These are phyloP conservation scores for Polylopha cassiicola DNA, from an alignment of 2,888 invertebrate genomes.

Conservation along the genomic window DNA sequence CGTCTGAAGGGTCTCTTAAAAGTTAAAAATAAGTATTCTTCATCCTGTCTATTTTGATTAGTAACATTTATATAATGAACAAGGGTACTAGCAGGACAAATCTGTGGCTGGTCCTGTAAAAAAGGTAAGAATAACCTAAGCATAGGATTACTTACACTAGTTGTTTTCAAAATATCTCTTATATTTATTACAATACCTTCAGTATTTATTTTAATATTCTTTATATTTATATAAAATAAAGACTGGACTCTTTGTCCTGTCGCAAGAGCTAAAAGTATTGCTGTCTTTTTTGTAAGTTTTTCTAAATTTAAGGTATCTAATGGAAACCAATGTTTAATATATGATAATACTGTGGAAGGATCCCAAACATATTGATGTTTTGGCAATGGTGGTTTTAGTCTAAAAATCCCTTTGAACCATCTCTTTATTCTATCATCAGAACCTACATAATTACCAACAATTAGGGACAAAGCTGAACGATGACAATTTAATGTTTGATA, in stretches of 20 bases:
- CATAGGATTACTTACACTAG: slow-evolving; percentile 1
- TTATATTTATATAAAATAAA: not conserved
- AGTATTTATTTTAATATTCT: slow-evolving; percentile 6
- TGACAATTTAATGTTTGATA: not conserved
- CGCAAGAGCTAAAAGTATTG: slow-evolving; percentile 6
- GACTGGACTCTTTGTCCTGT: slow-evolving; percentile 9
- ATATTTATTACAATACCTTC: slow-evolving; percentile 12
- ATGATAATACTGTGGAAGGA: not conserved
- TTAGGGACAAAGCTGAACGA: not conserved
- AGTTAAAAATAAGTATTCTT: no score
- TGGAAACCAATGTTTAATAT: not conserved
- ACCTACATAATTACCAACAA: not conserved
- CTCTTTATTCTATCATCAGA: not conserved
- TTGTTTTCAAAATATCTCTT: slow-evolving; percentile 7
- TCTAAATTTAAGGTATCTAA: slow-evolving; percentile 1
- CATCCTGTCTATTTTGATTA: no score
- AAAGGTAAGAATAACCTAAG: slow-evolving; percentile 5
- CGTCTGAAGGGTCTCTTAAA: not conserved
- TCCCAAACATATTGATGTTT: not conserved
- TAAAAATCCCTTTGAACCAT: not conserved
- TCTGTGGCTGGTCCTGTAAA: not conserved
- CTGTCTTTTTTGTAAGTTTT: slow-evolving; percentile 5
- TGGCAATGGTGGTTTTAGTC: not conserved
- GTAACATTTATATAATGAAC: slow-evolving; percentile 1
- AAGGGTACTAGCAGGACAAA: not conserved